Base-by-base conservation (phyloP, 2,797 vertebrate species). In the Smutsia gigantea region DNA sequence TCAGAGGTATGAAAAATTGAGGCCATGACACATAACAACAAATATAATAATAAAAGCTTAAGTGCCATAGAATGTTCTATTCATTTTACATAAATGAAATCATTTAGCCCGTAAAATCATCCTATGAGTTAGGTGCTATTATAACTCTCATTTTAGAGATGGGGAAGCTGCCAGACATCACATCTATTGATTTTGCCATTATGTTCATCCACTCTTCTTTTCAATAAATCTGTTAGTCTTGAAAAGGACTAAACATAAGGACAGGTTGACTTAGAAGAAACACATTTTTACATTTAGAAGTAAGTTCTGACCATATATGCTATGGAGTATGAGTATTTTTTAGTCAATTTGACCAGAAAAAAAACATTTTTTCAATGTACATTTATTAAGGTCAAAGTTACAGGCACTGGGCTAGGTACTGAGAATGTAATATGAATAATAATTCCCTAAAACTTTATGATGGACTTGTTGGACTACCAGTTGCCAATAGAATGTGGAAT, bases 381-480 rank as follows among this genome's bases (percentile, higher is more conserved):
- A 64, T 77, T 57, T 92, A n/a, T 94, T 88, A 79, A 88, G n/a
- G 15, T 84, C n/a, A 64, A 55, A 84, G 51, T 78, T 66, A 51
- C 2, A 93, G 57, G 49, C 18, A 15, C 31, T 53, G 7, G 31
- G 27, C 23, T 93, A 63, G 19, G 11, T 27, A 2, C 66, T 63
- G 17, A 93, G 37, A 49, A 75, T 64, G 9, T 18, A 57, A n/a
- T 51, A 81, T 46, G 88, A 90, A 87, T 81, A 90, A 68, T 82
- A 77, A 75, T 51, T 55, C 29, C 42, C 83, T 93, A 55, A 96
- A 46, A 93, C 78, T 96, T 89, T 92, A 69, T 96, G 93, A 86
- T 84, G 74, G 93, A 92, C 93, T 94, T 95, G 85, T 91, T 87
- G 74, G 78, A 87, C 87, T 91, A 72, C 87, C 72, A 93, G 87